These are phyloP conservation scores for Loris lydekkerianus DNA, from an alignment of 2,797 vertebrate genomes.

Conservation along the genomic window DNA sequence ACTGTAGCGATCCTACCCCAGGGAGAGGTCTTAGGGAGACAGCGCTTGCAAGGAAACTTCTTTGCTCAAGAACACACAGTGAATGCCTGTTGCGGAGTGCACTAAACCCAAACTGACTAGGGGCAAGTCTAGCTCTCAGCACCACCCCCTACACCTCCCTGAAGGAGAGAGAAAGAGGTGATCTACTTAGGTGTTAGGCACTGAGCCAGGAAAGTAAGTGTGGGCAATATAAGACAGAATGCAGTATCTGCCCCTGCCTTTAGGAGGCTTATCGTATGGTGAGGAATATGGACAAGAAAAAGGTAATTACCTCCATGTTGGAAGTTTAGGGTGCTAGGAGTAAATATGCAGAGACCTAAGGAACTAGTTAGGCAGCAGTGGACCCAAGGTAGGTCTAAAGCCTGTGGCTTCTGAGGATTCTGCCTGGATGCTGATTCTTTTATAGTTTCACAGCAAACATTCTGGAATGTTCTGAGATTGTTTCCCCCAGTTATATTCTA, in stretches of 20 bases:
- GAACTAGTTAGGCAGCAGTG: neutral
- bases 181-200: neutral
- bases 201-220: neutral
- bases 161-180: neutral
- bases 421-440: neutral
- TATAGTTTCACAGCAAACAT: neutral
- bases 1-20: neutral
- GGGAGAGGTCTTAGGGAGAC: neutral
- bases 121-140: neutral
- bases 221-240: neutral
- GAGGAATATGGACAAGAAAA: neutral
- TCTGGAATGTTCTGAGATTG: neutral
- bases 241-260: neutral
- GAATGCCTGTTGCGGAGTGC: neutral
- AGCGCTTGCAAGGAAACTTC: neutral
- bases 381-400: neutral
- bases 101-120: neutral
- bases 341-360: neutral
- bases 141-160: neutral
- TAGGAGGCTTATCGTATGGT: neutral
- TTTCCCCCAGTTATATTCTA: neutral
- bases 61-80: neutral
- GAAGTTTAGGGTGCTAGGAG: neutral
- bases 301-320: neutral
- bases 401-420: neutral